Evolutionary conservation across 2,797 vertebrate genomes (phyloP), one percentile per base, ranked within the genome.

Genomic region (Bradypodion pumilum): DNA sequence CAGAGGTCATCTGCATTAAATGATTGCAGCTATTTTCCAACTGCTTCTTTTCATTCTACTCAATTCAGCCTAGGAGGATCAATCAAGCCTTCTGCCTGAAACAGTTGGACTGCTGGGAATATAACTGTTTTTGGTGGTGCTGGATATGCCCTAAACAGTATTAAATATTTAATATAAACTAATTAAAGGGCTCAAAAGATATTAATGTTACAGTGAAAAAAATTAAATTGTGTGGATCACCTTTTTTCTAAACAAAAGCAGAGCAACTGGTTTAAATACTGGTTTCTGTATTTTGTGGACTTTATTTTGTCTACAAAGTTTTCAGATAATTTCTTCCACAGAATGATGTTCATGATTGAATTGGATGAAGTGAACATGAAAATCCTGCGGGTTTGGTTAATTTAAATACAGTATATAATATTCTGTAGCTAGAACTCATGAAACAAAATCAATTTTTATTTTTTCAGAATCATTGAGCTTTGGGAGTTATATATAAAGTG

Each of bases 1-100:
- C 97, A 97, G 96, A 96, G 96, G 96, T 97, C 96, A 97, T 97
- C 96, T 96, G 96, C 96, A 97, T 97, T 97, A 97, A 97, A 97
- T 96, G 96, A 97, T 97, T 96, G 96, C 95, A 94, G 96, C 96
- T 97, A 97, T 97, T 97, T 97, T 97, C 96, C 95, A 94, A 97
- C 96, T 96, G 95, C 95, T 97, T 96, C 96, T 97, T 97, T 97
- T 97, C 95, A 97, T 97, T 96, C 96, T 93, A 93, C 96, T 97
- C 96, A 96, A 96, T 97, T 95, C 95, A 96, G 95, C 92, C 94
- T 95, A 94, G 94, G 95, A 95, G 96, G 96, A 96, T 96, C 95
- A 96, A 96, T 96, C 95, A 95, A 95, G 94, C 93, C 94, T 95
- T 96, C 95, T 95, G 95, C 96, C 95, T 97, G 94, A 94, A 95